Percentiles rank a stretch among this genome's conserved stretches.
Conservation (phyloP, 1,140 invertebrate genomes). For the Diachasmimorpha longicaudata region DNA sequence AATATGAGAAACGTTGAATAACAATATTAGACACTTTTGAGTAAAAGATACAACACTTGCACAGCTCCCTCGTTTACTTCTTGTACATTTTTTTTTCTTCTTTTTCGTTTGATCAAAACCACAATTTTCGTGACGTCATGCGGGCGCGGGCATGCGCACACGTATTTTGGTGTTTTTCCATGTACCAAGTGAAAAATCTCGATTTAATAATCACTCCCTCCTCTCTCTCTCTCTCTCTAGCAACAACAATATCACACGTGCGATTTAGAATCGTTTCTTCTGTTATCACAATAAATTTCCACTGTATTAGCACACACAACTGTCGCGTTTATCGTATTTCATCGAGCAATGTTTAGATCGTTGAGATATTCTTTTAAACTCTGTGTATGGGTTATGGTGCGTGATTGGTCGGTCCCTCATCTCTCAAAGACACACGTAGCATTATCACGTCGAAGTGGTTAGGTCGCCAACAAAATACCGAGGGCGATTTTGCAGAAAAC, state of each 20-base stretch:
- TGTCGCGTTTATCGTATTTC: neutral
- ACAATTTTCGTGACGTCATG: constrained; percentile 62
- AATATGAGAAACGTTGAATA: neutral
- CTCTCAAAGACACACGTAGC: constrained; percentile 41
- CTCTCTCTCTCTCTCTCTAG: too few relatives aligned
- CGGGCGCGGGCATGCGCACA: constrained; percentile 55
- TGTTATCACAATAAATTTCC: neutral
- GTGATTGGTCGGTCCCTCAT: neutral
- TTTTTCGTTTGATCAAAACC: constrained; percentile 54
- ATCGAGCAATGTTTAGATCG: neutral
- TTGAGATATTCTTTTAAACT: neutral
- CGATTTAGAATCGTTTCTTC: neutral
- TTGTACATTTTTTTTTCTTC: neutral
- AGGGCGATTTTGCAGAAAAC: constrained; percentile 46
- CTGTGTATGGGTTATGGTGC: neutral
- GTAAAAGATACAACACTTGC: constrained; percentile 24
- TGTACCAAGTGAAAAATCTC: constrained; percentile 45
- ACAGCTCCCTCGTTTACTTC: constrained; percentile 20
- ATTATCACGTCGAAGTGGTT: constrained; percentile 43
- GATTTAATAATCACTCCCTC: neutral
- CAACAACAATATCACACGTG: constrained; percentile 6
- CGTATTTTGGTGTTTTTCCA: constrained; percentile 63
- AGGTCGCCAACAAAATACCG: constrained; percentile 41
- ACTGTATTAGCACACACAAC: too few relatives aligned
- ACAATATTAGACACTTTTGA: constrained; percentile 20